phyloP scores from a whole-genome alignment of 2,113 vertebrate genomes.

The Riparia riparia region DNA sequence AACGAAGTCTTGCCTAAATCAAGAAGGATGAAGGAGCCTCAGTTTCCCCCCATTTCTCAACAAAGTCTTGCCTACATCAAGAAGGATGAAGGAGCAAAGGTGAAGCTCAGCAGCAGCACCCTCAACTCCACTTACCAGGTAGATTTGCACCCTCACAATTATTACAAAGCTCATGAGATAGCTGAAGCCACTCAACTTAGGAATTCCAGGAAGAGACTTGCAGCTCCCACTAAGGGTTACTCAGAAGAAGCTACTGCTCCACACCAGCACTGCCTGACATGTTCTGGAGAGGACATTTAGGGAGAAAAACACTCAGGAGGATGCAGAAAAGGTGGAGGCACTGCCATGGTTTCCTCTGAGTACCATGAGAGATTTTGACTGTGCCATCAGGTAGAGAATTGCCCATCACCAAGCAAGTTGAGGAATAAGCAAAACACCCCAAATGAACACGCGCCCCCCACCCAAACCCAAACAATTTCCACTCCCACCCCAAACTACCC shows the following conservation, averaged over 20 bases:
- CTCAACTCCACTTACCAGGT: rapidly evolving
- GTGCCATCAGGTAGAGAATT: background rate
- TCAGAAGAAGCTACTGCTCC: background rate
- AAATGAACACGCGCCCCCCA: background rate
- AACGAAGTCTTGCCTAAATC: background rate
- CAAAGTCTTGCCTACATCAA: background rate
- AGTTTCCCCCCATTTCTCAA: background rate
- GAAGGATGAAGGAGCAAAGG: background rate
- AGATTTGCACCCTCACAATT: background rate
- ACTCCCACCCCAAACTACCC: background rate
- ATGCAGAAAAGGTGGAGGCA: background rate
- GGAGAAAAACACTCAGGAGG: background rate
- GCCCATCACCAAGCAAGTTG: background rate
- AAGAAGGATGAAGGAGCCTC: background rate
- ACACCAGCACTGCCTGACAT: rapidly evolving
- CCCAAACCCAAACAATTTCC: background rate
- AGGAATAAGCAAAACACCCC: background rate
- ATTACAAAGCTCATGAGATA: background rate
- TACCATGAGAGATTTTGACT: background rate
- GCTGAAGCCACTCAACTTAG: rapidly evolving
- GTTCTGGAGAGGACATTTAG: background rate
- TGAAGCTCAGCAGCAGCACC: background rate
- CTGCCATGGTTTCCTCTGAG: background rate
- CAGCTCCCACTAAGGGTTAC: rapidly evolving
- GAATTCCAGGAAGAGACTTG: background rate